These are phyloP conservation scores for Dasyurus viverrinus DNA, from an alignment of 2,113 vertebrate species.

Conservation along the genomic window DNA sequence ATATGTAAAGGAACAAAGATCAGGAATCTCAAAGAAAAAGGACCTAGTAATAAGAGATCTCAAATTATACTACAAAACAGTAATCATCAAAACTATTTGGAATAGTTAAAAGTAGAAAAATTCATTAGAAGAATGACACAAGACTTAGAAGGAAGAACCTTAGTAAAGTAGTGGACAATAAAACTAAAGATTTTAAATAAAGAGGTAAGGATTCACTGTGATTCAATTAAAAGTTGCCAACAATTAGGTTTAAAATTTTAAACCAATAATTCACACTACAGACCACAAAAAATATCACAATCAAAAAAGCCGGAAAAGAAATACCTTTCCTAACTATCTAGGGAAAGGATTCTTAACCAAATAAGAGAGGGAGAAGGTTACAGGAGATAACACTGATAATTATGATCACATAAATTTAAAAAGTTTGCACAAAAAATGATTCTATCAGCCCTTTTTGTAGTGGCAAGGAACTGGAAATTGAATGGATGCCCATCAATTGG, in stretches of 20 bases:
- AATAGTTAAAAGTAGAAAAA: not conserved
- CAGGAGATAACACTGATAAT: not conserved
- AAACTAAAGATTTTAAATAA: not conserved
- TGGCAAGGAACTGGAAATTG: no score
- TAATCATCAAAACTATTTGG: not conserved
- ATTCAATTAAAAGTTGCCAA: not conserved
- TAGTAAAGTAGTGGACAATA: not conserved
- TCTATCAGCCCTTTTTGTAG: no score
- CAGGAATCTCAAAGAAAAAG: not conserved
- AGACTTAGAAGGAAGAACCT: not conserved
- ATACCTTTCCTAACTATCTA: not conserved
- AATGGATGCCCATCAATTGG: no score
- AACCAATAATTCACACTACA: not conserved
- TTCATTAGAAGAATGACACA: not conserved
- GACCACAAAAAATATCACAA: not conserved
- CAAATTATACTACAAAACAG: not conserved
- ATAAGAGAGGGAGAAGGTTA: not conserved
- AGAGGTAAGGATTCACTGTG: no score
- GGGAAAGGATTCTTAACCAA: not conserved
- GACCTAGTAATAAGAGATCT: not conserved
- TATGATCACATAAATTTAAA: not conserved
- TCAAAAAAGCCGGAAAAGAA: not conserved
- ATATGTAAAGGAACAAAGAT: not conserved
- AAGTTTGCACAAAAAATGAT: not conserved
- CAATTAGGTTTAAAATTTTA: not conserved